Conservation (phyloP, 2,888 invertebrate genomes). For the Aelia acuminata region DNA sequence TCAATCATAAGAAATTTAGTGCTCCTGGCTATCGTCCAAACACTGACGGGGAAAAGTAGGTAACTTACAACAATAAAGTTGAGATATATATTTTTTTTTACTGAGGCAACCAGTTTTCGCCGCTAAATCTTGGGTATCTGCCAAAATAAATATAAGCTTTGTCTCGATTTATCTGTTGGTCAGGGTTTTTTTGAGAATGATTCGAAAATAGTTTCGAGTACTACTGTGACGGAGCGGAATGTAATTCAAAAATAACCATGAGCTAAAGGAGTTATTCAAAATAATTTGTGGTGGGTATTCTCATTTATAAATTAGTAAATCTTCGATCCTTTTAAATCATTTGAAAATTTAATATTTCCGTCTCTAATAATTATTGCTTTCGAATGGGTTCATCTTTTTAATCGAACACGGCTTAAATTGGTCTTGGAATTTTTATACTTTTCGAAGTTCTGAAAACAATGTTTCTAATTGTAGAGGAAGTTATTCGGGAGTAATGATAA, state of each 20-base stretch:
- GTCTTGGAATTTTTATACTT: too few relatives aligned
- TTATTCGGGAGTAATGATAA: too few relatives aligned
- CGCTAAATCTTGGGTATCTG: slow-evolving; percentile 19
- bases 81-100: slow-evolving; percentile 27
- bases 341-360: not conserved
- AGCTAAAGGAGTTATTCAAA: not conserved
- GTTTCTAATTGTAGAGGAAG: too few relatives aligned
- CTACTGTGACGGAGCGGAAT: not conserved
- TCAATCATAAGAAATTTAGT: slow-evolving; percentile 40
- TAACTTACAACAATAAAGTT: slow-evolving; percentile 42
- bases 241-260: not conserved
- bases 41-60: slow-evolving; percentile 5
- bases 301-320: not conserved
- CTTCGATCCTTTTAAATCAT: not conserved
- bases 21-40: slow-evolving; percentile 30
- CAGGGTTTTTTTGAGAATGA: not conserved
- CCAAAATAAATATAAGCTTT: slow-evolving; percentile 29
- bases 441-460: too few relatives aligned
- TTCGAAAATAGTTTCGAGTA: not conserved
- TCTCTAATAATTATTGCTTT: not conserved
- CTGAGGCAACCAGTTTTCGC: slow-evolving; percentile 26
- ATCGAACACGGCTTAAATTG: too few relatives aligned
- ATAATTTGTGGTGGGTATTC: not conserved
- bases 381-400: too few relatives aligned
- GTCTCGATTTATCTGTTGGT: not conserved